Evolutionary conservation across 2,888 invertebrate genomes (phyloP).

Genomic region (Amphiduros pacificus): DNA sequence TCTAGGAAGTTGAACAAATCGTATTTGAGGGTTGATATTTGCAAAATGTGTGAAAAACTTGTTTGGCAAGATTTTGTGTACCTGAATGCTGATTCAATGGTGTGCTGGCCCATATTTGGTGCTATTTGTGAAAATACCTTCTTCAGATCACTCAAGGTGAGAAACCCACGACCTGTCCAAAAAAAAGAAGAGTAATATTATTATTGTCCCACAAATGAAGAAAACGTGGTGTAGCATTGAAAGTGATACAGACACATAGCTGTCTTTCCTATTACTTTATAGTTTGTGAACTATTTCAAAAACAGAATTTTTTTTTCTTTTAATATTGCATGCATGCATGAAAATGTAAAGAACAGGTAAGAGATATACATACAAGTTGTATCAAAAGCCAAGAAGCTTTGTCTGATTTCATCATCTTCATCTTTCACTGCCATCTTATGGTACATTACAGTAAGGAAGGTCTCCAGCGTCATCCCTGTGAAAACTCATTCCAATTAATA

Average conservation of each 20-base stretch:
- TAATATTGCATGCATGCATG: not conserved
- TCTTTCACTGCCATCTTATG: slow-evolving; percentile 42
- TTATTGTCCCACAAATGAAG: no score
- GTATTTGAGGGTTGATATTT: no score
- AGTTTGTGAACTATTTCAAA: not conserved
- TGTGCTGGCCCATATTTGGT: slow-evolving; percentile 43
- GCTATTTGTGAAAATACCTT: slow-evolving; percentile 45
- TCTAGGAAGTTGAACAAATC: no score
- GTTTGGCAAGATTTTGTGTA: no score
- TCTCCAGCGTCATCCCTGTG: slow-evolving; percentile 25
- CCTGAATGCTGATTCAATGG: slow-evolving; percentile 48
- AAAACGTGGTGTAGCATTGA: no score
- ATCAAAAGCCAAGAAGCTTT: slow-evolving; percentile 54
- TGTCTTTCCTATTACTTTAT: not conserved
- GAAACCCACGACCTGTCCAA: slow-evolving; percentile 49
- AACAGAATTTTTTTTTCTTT: not conserved
- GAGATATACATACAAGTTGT: slow-evolving; percentile 5
- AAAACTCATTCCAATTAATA: no score
- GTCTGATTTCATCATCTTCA: slow-evolving; percentile 51
- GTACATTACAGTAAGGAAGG: slow-evolving; percentile 41
- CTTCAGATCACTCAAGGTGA: slow-evolving; percentile 48
- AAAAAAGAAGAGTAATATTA: no score
- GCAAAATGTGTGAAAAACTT: no score
- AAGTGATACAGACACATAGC: not conserved
- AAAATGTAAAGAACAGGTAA: no score